Percentiles rank a stretch among this genome's conserved stretches.
These are phyloP conservation scores for Nipponacmea schrenckii DNA, from an alignment of 2,888 invertebrate genomes.

Conservation along the genomic window DNA sequence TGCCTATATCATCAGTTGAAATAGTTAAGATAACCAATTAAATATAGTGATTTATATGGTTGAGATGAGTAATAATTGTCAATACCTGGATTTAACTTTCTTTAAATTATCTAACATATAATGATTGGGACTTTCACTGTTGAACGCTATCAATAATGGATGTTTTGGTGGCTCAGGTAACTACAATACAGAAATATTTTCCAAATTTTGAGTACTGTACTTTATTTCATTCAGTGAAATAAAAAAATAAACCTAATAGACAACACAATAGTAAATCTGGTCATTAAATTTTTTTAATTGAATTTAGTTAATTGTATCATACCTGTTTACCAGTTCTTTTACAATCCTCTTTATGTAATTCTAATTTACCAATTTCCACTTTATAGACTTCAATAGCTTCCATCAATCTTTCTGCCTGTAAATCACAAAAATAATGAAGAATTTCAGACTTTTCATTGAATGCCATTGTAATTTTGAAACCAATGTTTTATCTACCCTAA, in stretches of 20 bases:
- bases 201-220: neutral
- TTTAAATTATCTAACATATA: slow-evolving; percentile 84
- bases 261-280: too few relatives aligned
- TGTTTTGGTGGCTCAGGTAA: slow-evolving; percentile 75
- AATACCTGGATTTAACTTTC: slow-evolving; percentile 83
- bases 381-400: slow-evolving; percentile 80
- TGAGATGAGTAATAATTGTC: neutral
- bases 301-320: too few relatives aligned
- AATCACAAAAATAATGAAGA: slow-evolving; percentile 15
- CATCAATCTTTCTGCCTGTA: slow-evolving; percentile 85
- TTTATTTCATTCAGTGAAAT: neutral
- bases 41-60: neutral
- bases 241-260: too few relatives aligned
- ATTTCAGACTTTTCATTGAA: too few relatives aligned
- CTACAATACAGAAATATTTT: slow-evolving; percentile 37
- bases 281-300: too few relatives aligned
- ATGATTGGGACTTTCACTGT: slow-evolving; percentile 77
- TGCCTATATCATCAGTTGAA: too few relatives aligned
- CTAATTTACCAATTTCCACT: slow-evolving; percentile 69
- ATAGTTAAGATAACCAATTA: too few relatives aligned
- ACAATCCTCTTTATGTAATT: slow-evolving; percentile 64
- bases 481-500: too few relatives aligned
- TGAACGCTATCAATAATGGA: slow-evolving; percentile 83
- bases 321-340: slow-evolving; percentile 49
- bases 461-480: too few relatives aligned